Evolutionary conservation across 1,140 invertebrate genomes (phyloP).

Genomic region (Bombus impatiens): DNA sequence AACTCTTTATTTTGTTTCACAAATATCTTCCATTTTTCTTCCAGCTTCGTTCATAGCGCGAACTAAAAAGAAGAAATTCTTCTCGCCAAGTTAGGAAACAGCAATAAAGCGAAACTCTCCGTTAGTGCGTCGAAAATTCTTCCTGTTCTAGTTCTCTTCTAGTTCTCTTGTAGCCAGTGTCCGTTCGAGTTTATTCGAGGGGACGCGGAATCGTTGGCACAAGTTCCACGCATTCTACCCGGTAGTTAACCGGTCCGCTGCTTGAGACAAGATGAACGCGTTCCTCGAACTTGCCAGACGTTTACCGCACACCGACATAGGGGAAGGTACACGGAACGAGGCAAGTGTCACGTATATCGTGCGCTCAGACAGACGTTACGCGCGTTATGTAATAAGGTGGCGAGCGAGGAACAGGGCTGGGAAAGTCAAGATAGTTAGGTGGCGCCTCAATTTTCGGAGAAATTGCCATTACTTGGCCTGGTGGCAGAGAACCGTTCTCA

Average conservation of each 20-base stretch:
- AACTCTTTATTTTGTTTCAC: not conserved
- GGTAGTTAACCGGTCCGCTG: constrained; percentile 19
- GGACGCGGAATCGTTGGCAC: constrained; percentile 1
- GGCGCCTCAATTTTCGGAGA: constrained; percentile 54
- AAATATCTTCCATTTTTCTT: too few relatives aligned
- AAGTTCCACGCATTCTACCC: constrained; percentile 11
- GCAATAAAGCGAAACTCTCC: not conserved
- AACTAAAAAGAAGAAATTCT: not conserved
- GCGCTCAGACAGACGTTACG: constrained; percentile 18
- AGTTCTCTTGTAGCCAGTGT: not conserved
- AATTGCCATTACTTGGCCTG: constrained; percentile 24
- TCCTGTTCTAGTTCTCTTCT: not conserved
- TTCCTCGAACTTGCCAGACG: constrained; percentile 31
- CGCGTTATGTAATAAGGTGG: constrained; percentile 56
- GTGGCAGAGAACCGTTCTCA: not conserved
- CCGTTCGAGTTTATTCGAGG: constrained; percentile 35
- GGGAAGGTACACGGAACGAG: not conserved
- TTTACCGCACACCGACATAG: not conserved
- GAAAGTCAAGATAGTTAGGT: constrained; percentile 18
- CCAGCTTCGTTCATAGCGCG: too few relatives aligned
- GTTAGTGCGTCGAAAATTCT: constrained; percentile 18
- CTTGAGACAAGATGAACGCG: constrained; percentile 19
- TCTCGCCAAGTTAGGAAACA: not conserved
- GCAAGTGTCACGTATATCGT: constrained; percentile 15
- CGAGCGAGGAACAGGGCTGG: constrained; percentile 22